phyloP scores from a whole-genome alignment of 30 jellyfish, hydroid and myxozoan species.

The Cassiopea xamachana region DNA sequence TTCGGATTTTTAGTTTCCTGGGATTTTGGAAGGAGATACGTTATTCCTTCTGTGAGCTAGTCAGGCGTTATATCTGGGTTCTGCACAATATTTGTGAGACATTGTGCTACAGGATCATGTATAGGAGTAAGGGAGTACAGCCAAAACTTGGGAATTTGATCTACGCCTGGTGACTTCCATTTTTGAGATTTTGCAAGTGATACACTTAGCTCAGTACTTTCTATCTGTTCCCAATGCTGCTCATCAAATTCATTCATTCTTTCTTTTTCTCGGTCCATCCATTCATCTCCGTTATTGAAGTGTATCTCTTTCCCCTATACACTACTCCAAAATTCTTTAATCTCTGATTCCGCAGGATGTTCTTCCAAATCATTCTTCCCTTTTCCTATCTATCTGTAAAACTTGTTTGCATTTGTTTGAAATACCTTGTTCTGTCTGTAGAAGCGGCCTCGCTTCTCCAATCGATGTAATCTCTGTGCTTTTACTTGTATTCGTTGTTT shows the following conservation, averaged over 20 bases:
- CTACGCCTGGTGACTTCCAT: constrained; percentile 15
- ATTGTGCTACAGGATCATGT: neutral
- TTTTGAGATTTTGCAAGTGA: constrained; percentile 9
- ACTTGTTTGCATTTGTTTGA: constrained; percentile 31
- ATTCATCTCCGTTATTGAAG: constrained; percentile 4
- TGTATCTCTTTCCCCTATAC: constrained; percentile 29
- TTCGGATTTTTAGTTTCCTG: neutral
- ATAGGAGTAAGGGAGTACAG: constrained; percentile 1
- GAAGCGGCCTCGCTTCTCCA: constrained; percentile 26
- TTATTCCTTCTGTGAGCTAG: constrained; percentile 16
- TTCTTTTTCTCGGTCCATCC: constrained; percentile 12
- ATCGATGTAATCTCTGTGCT: constrained; percentile 21
- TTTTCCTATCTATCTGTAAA: constrained; percentile 41
- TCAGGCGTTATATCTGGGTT: constrained; percentile 6
- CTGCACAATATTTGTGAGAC: neutral
- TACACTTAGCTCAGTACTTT: neutral
- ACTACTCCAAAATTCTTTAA: constrained; percentile 23
- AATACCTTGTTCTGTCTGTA: constrained; percentile 24
- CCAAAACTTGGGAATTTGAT: neutral
- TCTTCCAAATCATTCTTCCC: constrained; percentile 8
- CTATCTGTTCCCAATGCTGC: constrained; percentile 12
- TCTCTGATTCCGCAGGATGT: constrained; percentile 10
- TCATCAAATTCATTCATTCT: neutral
- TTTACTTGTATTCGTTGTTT: constrained; percentile 29
- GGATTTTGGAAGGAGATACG: constrained; percentile 9